Evolutionary conservation across 1,140 invertebrate species (phyloP).

Genomic region (Drosophila biarmipes): DNA sequence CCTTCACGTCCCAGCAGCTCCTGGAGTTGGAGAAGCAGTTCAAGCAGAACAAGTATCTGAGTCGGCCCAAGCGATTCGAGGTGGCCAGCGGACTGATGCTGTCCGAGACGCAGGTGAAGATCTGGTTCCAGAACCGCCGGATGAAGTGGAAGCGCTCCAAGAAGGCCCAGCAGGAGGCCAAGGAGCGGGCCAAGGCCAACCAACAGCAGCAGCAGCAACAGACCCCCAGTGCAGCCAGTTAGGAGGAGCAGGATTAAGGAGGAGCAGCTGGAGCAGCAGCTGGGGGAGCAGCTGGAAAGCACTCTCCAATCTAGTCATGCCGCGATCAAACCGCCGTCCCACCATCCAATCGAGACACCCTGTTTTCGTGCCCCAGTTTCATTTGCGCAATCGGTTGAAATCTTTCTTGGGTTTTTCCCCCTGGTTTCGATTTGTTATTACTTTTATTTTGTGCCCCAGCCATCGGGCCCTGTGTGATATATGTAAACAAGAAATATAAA

Average conservation of each 20-base stretch:
- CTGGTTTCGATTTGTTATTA: slow-evolving; percentile 34
- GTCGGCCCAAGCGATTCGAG: slow-evolving; percentile 98
- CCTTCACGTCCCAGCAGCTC: slow-evolving; percentile 99
- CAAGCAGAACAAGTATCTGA: slow-evolving; percentile 99
- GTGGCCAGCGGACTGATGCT: slow-evolving; percentile 98
- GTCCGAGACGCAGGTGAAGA: slow-evolving; percentile 99
- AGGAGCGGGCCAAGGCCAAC: slow-evolving; percentile 79
- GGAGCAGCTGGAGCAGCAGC: slow-evolving; percentile 10
- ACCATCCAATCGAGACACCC: slow-evolving; percentile 53
- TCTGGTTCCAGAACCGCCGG: slow-evolving; percentile 97
- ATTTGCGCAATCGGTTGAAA: slow-evolving; percentile 72
- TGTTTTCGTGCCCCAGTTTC: slow-evolving; percentile 52
- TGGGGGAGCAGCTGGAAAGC: slow-evolving; percentile 10
- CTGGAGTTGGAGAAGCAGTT: slow-evolving; percentile 99
- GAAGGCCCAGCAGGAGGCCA: slow-evolving; percentile 93
- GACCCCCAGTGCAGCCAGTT: slow-evolving; percentile 58
- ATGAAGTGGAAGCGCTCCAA: slow-evolving; percentile 99
- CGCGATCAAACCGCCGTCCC: slow-evolving; percentile 58
- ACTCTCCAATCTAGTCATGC: slow-evolving; percentile 58
- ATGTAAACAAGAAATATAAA: slow-evolving; percentile 71
- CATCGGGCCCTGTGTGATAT: slow-evolving; percentile 68
- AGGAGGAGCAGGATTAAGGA: slow-evolving; percentile 28
- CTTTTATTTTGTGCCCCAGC: slow-evolving; percentile 48
- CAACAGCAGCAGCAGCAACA: slow-evolving; percentile 70
- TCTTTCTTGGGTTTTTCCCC: slow-evolving; percentile 36